Conservation (phyloP, 2,113 vertebrate genomes). For the Podilymbus podiceps region DNA sequence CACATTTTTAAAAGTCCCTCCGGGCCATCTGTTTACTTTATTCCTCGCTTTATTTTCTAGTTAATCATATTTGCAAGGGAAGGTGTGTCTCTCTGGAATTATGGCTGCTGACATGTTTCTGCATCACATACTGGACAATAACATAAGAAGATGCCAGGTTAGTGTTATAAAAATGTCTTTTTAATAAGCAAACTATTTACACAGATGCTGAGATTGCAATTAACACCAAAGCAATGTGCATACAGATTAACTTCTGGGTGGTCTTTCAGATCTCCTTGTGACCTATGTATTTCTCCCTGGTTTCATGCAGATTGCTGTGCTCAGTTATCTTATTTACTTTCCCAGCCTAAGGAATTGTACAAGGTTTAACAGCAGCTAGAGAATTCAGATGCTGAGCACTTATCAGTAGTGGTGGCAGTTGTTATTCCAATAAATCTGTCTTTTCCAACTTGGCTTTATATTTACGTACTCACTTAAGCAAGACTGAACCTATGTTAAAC, state of each 20-base stretch:
- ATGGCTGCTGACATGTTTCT: not conserved
- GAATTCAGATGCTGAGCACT: slow-evolving; percentile 7
- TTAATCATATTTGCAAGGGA: not conserved
- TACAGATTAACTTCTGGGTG: not conserved
- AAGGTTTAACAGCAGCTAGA: not conserved
- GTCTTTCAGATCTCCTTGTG: not conserved
- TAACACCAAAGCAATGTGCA: not conserved
- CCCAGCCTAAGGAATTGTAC: not conserved
- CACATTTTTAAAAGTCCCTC: not conserved
- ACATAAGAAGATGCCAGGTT: not conserved
- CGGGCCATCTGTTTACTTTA: not conserved
- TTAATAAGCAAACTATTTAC: not conserved
- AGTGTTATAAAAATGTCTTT: not conserved
- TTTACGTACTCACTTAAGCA: not conserved
- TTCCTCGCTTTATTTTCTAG: not conserved
- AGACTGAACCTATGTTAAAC: not conserved
- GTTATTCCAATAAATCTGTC: not conserved
- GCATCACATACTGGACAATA: not conserved
- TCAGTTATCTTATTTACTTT: slow-evolving; percentile 16
- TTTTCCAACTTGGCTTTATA: slow-evolving; percentile 8
- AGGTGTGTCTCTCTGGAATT: not conserved
- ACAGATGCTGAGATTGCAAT: not conserved
- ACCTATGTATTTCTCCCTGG: not conserved
- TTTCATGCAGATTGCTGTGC: not conserved
- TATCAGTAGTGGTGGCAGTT: not conserved